These are phyloP conservation scores for Benthosema pterotum DNA, from an alignment of 2,797 vertebrate genomes.

Conservation along the genomic window DNA sequence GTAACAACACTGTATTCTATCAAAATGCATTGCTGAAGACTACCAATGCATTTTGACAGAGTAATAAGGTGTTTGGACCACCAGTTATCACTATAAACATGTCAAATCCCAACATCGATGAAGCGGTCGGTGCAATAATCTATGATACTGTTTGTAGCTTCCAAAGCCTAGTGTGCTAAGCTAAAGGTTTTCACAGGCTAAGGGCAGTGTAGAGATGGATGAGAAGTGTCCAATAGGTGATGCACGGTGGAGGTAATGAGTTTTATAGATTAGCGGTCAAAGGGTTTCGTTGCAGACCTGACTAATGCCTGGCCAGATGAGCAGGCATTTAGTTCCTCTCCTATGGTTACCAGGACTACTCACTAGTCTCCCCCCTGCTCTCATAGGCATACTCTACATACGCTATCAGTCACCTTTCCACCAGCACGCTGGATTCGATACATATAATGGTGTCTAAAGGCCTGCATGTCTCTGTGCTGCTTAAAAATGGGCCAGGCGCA, in stretches of 20 bases:
- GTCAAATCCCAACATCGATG: neutral
- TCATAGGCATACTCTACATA: constrained; percentile 14
- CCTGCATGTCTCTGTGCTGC: constrained; percentile 4
- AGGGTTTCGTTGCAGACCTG: constrained; percentile 30
- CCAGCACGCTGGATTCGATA: constrained; percentile 4
- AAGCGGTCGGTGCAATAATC: neutral
- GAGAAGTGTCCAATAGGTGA: constrained; percentile 33
- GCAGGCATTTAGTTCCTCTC: constrained; percentile 25
- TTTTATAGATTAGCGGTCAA: constrained; percentile 67
- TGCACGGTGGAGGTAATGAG: constrained; percentile 45
- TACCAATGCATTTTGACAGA: constrained; percentile 21
- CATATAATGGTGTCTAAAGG: neutral
- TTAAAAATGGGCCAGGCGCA: constrained; percentile 50
- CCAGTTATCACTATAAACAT: constrained; percentile 8
- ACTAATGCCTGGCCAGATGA: constrained; percentile 42
- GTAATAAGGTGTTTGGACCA: constrained; percentile 5
- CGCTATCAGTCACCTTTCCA: constrained; percentile 3
- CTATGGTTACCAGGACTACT: constrained; percentile 16
- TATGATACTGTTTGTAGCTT: neutral
- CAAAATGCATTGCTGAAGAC: neutral
- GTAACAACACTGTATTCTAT: no score
- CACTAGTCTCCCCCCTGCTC: constrained; percentile 22
- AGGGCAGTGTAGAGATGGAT: constrained; percentile 7
- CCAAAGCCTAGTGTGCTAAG: neutral
- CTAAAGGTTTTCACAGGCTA: constrained; percentile 10